Evolutionary conservation across 1,140 invertebrate species (phyloP).

Genomic region (Streblospio benedicti): DNA sequence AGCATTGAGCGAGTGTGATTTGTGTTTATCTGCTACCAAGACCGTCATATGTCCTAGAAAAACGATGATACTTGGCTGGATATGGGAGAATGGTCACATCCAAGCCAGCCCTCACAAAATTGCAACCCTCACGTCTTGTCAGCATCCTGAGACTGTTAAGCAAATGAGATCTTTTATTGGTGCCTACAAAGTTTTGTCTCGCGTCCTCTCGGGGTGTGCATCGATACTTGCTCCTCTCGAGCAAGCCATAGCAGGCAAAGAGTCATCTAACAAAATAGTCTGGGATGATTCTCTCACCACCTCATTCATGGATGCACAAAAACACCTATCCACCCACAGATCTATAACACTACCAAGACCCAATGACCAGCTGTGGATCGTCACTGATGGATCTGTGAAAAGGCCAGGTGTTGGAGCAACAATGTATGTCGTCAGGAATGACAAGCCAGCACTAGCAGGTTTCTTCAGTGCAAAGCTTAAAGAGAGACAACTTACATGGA

Average conservation of each 20-base stretch:
- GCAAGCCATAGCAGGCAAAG: no score
- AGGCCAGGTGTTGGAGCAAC: slow-evolving; percentile 17
- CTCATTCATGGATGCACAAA: not conserved
- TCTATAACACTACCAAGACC: not conserved
- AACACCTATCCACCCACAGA: no score
- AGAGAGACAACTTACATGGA: slow-evolving; percentile 18
- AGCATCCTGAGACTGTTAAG: not conserved
- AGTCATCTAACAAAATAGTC: slow-evolving; percentile 17
- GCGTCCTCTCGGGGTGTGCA: no score
- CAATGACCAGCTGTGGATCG: not conserved
- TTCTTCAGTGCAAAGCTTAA: slow-evolving; percentile 22
- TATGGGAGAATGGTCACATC: not conserved
- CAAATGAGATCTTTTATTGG: no score
- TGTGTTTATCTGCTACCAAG: slow-evolving; percentile 1
- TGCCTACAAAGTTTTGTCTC: no score
- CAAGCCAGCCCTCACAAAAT: not conserved
- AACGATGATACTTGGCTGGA: no score
- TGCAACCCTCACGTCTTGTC: not conserved
- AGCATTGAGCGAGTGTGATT: not conserved
- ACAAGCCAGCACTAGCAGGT: slow-evolving; percentile 9
- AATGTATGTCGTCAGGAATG: slow-evolving; percentile 14
- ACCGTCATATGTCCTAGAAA: no score
- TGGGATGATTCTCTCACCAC: slow-evolving; percentile 17
- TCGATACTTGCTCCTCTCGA: no score
- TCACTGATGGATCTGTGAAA: slow-evolving; percentile 17